phyloP scores from a whole-genome alignment of 2,797 vertebrate genomes.

The Neoniphon sammara region DNA sequence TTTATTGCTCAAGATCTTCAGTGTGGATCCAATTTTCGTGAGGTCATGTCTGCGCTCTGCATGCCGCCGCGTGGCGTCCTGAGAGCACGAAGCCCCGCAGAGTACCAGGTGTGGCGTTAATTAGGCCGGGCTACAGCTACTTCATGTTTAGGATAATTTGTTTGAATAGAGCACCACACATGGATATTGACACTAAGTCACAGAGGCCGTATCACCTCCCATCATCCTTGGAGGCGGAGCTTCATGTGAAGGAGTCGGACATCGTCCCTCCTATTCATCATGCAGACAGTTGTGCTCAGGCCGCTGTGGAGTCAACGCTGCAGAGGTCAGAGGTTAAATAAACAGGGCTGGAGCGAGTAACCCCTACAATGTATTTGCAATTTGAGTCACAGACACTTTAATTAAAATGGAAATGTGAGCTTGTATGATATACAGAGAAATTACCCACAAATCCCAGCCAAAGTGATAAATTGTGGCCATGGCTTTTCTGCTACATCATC shows the following conservation, averaged over 20 bases:
- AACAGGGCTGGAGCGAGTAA: background rate
- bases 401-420: too few relatives aligned
- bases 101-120: background rate
- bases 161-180: background rate
- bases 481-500: too few relatives aligned
- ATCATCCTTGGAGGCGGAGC: constrained; percentile 18
- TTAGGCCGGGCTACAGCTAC: constrained; percentile 17
- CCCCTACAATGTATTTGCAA: background rate
- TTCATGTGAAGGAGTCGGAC: background rate
- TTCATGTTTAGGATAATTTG: background rate
- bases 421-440: too few relatives aligned
- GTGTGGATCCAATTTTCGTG: constrained; percentile 9
- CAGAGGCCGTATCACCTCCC: constrained; percentile 9
- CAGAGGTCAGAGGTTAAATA: constrained; percentile 27
- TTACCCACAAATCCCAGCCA: too few relatives aligned
- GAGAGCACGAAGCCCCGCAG: constrained; percentile 17
- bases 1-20: background rate
- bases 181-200: background rate
- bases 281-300: background rate
- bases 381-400: too few relatives aligned
- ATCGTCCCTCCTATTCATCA: constrained; percentile 11
- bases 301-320: too few relatives aligned
- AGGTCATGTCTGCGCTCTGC: background rate
- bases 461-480: too few relatives aligned
- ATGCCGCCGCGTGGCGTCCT: background rate